Evolutionary conservation across 2,797 vertebrate species (phyloP).

Genomic region (Brachymystax lenok): DNA sequence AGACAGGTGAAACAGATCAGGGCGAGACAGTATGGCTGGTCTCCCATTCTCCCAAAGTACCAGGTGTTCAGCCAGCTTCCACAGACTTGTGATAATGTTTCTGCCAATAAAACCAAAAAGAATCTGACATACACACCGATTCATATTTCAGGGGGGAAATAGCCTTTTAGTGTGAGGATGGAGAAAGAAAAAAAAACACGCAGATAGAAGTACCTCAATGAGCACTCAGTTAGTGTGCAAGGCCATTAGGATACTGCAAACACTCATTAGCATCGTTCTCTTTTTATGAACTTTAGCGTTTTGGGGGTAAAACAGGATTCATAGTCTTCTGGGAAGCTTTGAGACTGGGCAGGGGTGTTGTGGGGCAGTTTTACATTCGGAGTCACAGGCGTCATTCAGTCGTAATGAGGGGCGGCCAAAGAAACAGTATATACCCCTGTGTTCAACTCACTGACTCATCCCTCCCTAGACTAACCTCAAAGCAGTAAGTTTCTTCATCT

Average conservation of each 20-base stretch:
- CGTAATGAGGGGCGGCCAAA: slow-evolving; percentile 85
- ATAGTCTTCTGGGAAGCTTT: slow-evolving; percentile 83
- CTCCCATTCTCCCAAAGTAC: slow-evolving; percentile 71
- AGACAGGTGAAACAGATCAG: too few species aligned
- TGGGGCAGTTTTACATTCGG: slow-evolving; percentile 73
- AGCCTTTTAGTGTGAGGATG: slow-evolving; percentile 85
- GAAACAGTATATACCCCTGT: background rate
- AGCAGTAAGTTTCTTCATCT: slow-evolving; percentile 81
- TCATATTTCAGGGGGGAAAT: slow-evolving; percentile 75
- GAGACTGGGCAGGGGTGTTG: slow-evolving; percentile 45
- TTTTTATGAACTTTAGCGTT: slow-evolving; percentile 70
- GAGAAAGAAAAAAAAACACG: slow-evolving; percentile 75
- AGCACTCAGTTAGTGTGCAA: slow-evolving; percentile 83
- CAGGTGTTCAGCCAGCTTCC: slow-evolving; percentile 52
- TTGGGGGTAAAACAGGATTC: slow-evolving; percentile 67
- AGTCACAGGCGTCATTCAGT: slow-evolving; percentile 77
- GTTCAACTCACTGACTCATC: slow-evolving; percentile 36
- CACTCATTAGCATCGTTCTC: slow-evolving; percentile 88
- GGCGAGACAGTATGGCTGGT: slow-evolving; percentile 66
- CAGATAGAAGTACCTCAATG: slow-evolving; percentile 84
- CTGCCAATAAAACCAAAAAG: slow-evolving; percentile 81
- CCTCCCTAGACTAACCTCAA: slow-evolving; percentile 65
- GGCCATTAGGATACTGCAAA: slow-evolving; percentile 86
- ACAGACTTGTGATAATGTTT: slow-evolving; percentile 61
- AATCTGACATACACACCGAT: slow-evolving; percentile 64